Base-by-base conservation (phyloP, 2,888 invertebrate species). In the Leucophenga montana region DNA sequence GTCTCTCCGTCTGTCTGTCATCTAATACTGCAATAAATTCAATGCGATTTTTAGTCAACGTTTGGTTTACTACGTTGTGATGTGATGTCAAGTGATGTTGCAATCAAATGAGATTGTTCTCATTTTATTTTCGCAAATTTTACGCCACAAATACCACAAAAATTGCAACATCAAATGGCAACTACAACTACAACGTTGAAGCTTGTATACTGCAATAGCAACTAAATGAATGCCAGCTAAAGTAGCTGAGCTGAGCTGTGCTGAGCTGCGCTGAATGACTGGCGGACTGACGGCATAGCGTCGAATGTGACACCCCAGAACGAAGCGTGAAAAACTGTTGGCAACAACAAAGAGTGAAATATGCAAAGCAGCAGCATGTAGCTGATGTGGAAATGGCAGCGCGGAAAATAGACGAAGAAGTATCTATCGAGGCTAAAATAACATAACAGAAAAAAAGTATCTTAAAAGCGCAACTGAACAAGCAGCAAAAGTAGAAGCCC, bases 111-210 rank as follows among this genome's bases (percentile, higher is more conserved):
- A 76, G 79, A 76, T 77, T 78, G 76, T 73, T 72, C 80, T 80
- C 83, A 79, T 80, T 80, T 80, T 75, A 78, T 79, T 83, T 82
- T 73, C 77, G 78, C 77, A 78, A 78, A 78, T 78, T 80, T 79
- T 74, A 77, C 81, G 80, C 81, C 83, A 81, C 84, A 83, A 81
- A 82, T 82, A 83, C 84, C 84, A 83, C 78, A 83, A 82, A 80
- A 75, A 78, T 81, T 83, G 81, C 81, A 80, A 82, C 77, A 81
- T 73, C 66, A 68, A 64, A 71, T 39, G 56, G 48, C 48, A 22
- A 22, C 44, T 39, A 33, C 31, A 33, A 18, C 59, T 27, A 11
- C 31, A 33, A 18, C 33, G 14, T 9, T 3, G 20, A 14, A 14
- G 48, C 11, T n/a, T n/a, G n/a, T n/a, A n/a, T n/a, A n/a, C 13